Evolutionary conservation across 2,888 invertebrate species (phyloP).

Genomic region (Mallateleia sp.): DNA sequence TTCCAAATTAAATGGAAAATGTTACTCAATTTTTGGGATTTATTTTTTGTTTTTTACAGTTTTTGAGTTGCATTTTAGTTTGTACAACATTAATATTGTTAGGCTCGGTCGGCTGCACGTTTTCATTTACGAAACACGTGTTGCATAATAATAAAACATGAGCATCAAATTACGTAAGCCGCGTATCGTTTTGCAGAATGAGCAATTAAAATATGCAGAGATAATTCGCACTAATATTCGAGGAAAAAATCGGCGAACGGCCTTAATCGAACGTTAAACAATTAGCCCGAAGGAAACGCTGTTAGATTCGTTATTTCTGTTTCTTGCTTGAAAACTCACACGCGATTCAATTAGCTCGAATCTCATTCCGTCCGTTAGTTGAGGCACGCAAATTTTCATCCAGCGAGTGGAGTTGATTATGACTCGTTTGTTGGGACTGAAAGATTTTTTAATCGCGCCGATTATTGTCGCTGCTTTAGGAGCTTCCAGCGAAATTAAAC

Average conservation of each 20-base stretch:
- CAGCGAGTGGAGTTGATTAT: slow-evolving; percentile 15
- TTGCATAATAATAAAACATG: background rate
- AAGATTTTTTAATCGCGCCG: background rate
- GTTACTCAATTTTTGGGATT: no score
- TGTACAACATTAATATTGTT: no score
- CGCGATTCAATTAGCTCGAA: slow-evolving; percentile 41
- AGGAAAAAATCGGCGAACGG: background rate
- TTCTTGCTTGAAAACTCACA: slow-evolving; percentile 53
- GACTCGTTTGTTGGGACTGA: background rate
- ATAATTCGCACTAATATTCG: background rate
- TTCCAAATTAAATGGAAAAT: no score
- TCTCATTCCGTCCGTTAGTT: slow-evolving; percentile 33
- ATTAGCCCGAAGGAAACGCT: slow-evolving; percentile 16
- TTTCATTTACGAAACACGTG: background rate
- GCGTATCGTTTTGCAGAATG: background rate
- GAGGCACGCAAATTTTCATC: slow-evolving; percentile 30
- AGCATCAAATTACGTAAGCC: background rate
- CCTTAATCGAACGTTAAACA: slow-evolving; percentile 34
- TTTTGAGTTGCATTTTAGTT: no score
- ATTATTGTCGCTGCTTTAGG: no score
- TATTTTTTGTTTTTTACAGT: no score
- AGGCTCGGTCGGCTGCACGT: background rate
- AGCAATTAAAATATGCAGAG: background rate
- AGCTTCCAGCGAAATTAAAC: no score
- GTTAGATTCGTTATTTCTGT: slow-evolving; percentile 33